Evolutionary conservation across 35 echinoderm and acorn worm genomes (phyloP).

Genomic region (Apostichopus californicus): DNA sequence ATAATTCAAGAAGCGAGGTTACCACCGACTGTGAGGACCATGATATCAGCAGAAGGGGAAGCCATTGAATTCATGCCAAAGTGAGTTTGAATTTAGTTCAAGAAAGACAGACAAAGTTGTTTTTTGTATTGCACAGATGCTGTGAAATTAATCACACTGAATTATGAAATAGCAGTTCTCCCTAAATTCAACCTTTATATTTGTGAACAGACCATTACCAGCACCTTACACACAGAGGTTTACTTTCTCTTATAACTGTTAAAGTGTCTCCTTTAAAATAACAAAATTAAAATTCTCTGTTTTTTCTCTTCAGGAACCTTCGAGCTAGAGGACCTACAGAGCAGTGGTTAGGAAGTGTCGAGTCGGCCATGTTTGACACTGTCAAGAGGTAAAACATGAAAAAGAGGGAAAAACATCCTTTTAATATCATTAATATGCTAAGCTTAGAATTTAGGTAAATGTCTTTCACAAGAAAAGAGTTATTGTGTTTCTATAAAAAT

Average conservation of each 20-base stretch:
- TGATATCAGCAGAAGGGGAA: constrained; percentile 96
- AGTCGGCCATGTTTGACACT: constrained; percentile 97
- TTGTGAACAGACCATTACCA: no score
- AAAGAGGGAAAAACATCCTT: no score
- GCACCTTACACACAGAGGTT: not conserved
- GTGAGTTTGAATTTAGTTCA: constrained; percentile 54
- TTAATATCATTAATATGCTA: no score
- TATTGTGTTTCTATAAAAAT: no score
- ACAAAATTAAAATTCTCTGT: not conserved
- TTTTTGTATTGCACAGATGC: not conserved
- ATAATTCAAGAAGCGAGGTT: constrained; percentile 77
- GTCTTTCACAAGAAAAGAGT: no score
- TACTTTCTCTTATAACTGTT: not conserved
- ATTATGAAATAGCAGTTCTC: no score
- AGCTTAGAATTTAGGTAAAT: no score
- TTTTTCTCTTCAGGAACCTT: constrained; percentile 70
- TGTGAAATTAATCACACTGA: not conserved
- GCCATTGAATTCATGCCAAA: constrained; percentile 82
- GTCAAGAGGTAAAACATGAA: constrained; percentile 75
- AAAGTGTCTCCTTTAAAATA: not conserved
- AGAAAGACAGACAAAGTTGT: not conserved
- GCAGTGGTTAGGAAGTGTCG: constrained; percentile 96
- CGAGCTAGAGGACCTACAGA: constrained; percentile 89
- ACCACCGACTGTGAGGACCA: constrained; percentile 91
- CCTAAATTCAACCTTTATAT: no score